These are phyloP conservation scores for Aproaerema taeniolella DNA, from an alignment of 2,888 invertebrate genomes.

Conservation along the genomic window DNA sequence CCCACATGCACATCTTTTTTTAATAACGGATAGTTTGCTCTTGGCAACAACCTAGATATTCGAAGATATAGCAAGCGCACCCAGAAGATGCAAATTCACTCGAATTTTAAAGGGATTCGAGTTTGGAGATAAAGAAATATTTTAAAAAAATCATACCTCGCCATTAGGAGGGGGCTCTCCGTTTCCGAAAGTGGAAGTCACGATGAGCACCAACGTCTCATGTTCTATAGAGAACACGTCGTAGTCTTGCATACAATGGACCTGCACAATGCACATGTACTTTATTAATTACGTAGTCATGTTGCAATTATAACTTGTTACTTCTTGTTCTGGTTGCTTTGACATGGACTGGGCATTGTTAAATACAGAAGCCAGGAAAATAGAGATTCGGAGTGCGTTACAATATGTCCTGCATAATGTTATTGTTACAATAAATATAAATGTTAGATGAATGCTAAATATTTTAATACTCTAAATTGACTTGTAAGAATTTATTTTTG, in stretches of 20 bases:
- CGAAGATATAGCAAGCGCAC: no score
- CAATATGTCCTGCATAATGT: no score
- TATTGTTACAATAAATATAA: no score
- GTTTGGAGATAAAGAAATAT: background rate
- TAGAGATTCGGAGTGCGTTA: no score
- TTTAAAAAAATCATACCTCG: slow-evolving; percentile 77
- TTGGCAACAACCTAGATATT: no score
- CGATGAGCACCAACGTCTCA: slow-evolving; percentile 92
- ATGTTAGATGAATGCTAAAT: no score
- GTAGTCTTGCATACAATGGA: slow-evolving; percentile 95
- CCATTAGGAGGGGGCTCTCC: slow-evolving; percentile 98
- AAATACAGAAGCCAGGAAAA: background rate
- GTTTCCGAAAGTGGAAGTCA: slow-evolving; percentile 97
- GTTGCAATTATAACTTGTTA: slow-evolving; percentile 2
- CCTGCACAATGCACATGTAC: slow-evolving; percentile 70
- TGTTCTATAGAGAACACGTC: slow-evolving; percentile 96
- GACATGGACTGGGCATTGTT: background rate
- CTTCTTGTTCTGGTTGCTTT: background rate
- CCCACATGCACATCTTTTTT: no score
- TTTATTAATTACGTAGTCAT: background rate
- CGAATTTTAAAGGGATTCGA: no score
- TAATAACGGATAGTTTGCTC: no score
- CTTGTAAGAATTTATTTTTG: no score
- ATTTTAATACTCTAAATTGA: no score
- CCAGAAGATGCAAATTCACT: no score